Conservation (phyloP, 2,113 vertebrate species). For the Halichoerus grypus region DNA sequence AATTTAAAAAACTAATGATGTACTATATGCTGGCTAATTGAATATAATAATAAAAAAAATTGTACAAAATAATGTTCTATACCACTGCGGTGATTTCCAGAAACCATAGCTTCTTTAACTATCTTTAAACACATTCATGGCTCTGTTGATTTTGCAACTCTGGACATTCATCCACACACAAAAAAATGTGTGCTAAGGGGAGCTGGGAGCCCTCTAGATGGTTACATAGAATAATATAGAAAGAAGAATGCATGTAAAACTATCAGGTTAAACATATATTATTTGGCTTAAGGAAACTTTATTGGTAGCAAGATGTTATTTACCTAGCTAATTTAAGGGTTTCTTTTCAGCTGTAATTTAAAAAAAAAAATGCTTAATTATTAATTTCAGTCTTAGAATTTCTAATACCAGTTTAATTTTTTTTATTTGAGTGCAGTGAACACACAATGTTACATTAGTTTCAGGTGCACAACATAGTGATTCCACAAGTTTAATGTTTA, state of each 20-base stretch:
- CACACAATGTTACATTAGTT: not conserved
- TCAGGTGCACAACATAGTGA: not conserved
- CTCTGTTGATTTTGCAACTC: not conserved
- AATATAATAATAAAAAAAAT: not conserved
- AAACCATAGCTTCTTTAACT: not conserved
- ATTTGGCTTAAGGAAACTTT: constrained; percentile 15
- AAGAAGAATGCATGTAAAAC: not conserved
- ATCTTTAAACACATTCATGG: not conserved
- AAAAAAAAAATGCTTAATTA: not conserved
- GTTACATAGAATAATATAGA: not conserved
- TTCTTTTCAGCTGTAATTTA: constrained; percentile 23
- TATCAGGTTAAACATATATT: not conserved
- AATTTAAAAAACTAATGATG: no score
- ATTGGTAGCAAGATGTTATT: constrained; percentile 27
- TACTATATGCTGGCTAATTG: not conserved
- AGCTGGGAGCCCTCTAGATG: not conserved
- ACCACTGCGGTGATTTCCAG: not conserved
- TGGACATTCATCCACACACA: not conserved
- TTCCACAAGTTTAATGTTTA: not conserved
- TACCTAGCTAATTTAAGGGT: not conserved
- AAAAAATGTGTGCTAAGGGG: not conserved
- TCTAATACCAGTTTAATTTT: not conserved
- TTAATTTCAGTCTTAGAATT: constrained; percentile 30
- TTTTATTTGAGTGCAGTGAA: not conserved
- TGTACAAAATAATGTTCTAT: not conserved